Conservation (phyloP, 2,113 vertebrate genomes). For the Synchiropus splendidus region DNA sequence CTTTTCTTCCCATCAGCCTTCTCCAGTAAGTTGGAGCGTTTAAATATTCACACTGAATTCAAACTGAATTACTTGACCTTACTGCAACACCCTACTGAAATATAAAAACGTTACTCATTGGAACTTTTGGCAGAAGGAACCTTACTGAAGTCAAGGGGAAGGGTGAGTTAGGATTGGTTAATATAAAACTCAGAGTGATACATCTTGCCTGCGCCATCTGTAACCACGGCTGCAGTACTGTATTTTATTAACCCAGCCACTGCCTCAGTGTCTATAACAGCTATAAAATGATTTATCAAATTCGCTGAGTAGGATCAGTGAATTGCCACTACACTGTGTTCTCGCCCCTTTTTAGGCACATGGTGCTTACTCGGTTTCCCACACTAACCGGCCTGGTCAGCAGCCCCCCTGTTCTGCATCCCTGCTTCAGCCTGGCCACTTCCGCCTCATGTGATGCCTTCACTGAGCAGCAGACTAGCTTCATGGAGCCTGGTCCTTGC, state of each 20-base stretch:
- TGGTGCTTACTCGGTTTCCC: conserved; percentile 74
- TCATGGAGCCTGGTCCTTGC: conserved; percentile 65
- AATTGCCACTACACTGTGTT: conserved; percentile 23
- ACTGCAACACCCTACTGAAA: too few relatives aligned
- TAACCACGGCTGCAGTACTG: conserved; percentile 40
- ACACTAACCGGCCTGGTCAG: conserved; percentile 70
- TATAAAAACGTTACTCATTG: too few relatives aligned
- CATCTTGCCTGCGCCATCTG: conserved; percentile 25
- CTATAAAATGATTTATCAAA: too few relatives aligned
- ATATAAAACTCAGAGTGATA: too few relatives aligned
- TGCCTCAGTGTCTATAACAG: too few relatives aligned
- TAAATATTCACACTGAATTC: too few relatives aligned
- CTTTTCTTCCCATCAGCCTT: conserved; percentile 72
- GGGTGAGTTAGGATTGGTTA: conserved; percentile 63
- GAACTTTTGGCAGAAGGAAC: too few relatives aligned
- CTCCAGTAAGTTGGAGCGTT: conserved; percentile 65
- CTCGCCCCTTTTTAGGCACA: conserved; percentile 62
- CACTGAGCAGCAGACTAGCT: conserved; percentile 73
- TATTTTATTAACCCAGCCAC: neutral
- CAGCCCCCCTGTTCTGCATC: conserved; percentile 62
- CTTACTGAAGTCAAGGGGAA: conserved; percentile 49
- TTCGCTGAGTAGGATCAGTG: too few relatives aligned
- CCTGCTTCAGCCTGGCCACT: conserved; percentile 67
- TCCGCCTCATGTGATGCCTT: conserved; percentile 70
- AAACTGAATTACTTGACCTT: too few relatives aligned